Base-by-base conservation (phyloP, 2,113 vertebrate species). In the human region DNA sequence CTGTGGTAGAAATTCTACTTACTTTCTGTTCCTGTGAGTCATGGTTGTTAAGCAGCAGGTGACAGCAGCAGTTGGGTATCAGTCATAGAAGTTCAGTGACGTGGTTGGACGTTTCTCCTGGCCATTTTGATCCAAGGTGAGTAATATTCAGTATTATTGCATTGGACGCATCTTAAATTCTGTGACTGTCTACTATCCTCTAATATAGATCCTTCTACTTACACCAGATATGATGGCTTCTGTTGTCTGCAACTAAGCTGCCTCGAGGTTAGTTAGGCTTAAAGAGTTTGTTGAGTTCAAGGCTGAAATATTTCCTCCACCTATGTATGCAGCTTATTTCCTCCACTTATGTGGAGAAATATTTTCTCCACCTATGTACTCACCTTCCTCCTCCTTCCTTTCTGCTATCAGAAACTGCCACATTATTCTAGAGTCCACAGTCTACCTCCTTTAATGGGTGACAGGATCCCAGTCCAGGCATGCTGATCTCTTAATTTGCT, bases 161-260 rank as follows among this genome's bases (percentile, higher is more conserved):
- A 61, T 50, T 90, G 22, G 10, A 40, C 13, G 11, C 35, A 8
- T 9, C 64, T 4, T 82, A 81, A 89, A 64, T 43, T 93, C n/a
- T 75, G 52, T 89, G 87, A 95, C 35, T 96, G 14, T 89, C 66
- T 90, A 64, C n/a, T 96, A 4, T 20, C 5, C 25, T 85, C 14
- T 73, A 88, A 38, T 72, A 72, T 25, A 81, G 55, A 55, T 85
- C 30, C 81, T 92, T 90, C 89, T 59, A 22, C 30, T 92, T 81
- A 83, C 79, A 73, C 57, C n/a, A 64, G 50, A 85, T 80, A 55
- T 64, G 85, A 93, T 94, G 50, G 30, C 45, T 81, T 90, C 50
- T 78, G 25, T 82, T 91, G 45, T 61, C 66, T 91, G 40, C 43
- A 95, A 84, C 55, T 70, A 84, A 96, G n/a, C 43, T 95, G 73